These are phyloP conservation scores for Rhinichthys osculus DNA, from an alignment of 2,797 vertebrate species.

Conservation along the genomic window DNA sequence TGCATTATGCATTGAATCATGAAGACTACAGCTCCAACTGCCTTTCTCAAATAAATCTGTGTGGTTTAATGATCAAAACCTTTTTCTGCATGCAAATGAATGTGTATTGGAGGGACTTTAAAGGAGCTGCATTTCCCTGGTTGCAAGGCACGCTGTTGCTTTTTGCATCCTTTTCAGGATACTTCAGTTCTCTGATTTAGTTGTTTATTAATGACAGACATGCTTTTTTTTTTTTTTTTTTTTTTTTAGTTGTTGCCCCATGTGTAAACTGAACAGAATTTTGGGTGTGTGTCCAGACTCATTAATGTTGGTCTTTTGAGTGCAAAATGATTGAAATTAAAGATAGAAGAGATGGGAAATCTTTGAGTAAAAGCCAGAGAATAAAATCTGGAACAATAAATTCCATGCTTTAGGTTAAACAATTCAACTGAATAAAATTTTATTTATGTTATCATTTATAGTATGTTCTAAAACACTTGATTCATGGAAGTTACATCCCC, in stretches of 20 bases:
- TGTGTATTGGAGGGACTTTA: conserved; percentile 43
- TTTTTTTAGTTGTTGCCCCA: background rate
- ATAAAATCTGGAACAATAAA: background rate
- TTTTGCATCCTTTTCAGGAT: conserved; percentile 23
- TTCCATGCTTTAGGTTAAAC: background rate
- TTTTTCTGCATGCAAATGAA: conserved; percentile 48
- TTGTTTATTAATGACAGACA: conserved; percentile 22
- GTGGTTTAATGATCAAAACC: conserved; percentile 34
- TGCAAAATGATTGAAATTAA: conserved; percentile 23
- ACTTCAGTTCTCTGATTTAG: conserved; percentile 34
- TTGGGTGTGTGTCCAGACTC: conserved; percentile 34
- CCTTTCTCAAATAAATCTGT: conserved; percentile 30
- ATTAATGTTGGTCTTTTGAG: conserved; percentile 23
- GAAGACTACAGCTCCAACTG: conserved; percentile 23
- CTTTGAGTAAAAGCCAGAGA: conserved; percentile 5
- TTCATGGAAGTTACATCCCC: background rate
- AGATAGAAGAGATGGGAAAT: background rate
- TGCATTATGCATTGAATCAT: conserved; percentile 25
- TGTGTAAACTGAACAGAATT: conserved; percentile 26
- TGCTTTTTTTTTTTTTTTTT: conserved; percentile 28
- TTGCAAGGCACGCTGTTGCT: conserved; percentile 29
- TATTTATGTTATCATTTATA: background rate
- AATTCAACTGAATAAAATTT: background rate
- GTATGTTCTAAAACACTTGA: background rate
- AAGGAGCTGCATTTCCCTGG: conserved; percentile 18